Percentiles rank a stretch among this genome's conserved stretches.
These are phyloP conservation scores for Chionis minor DNA, from an alignment of 2,113 vertebrate species.

Conservation along the genomic window DNA sequence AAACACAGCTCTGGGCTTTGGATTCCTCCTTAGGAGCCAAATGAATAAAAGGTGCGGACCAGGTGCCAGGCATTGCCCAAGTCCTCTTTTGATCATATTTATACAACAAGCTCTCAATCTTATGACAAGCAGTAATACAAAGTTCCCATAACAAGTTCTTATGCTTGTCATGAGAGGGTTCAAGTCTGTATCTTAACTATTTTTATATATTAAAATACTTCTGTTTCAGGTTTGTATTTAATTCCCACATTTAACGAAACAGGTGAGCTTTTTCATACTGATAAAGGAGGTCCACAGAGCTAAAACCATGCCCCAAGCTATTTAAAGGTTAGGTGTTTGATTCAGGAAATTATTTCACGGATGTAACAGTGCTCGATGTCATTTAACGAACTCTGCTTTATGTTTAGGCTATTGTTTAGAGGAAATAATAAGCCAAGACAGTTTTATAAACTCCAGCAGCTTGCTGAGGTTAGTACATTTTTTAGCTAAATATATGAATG, in stretches of 20 bases:
- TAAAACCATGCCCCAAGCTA: neutral
- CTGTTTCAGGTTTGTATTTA: neutral
- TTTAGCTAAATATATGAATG: neutral
- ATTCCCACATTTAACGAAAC: neutral
- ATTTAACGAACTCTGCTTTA: neutral
- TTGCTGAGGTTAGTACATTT: neutral
- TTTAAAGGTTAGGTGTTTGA: neutral
- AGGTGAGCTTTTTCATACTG: neutral
- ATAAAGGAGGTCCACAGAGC: neutral
- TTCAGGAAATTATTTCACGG: neutral
- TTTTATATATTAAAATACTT: neutral
- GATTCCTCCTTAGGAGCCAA: neutral
- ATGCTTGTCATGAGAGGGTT: neutral
- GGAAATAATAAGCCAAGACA: neutral
- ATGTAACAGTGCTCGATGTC: neutral
- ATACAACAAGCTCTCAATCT: neutral
- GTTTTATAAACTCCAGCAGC: neutral
- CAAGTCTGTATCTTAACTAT: neutral
- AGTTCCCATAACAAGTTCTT: neutral
- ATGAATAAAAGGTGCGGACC: neutral
- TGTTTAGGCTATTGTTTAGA: neutral
- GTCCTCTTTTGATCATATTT: neutral
- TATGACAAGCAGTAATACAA: rapidly evolving
- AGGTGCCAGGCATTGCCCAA: neutral
- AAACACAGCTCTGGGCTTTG: neutral